phyloP scores from a whole-genome alignment of 2,888 invertebrate species.

The Spialia ferax region DNA sequence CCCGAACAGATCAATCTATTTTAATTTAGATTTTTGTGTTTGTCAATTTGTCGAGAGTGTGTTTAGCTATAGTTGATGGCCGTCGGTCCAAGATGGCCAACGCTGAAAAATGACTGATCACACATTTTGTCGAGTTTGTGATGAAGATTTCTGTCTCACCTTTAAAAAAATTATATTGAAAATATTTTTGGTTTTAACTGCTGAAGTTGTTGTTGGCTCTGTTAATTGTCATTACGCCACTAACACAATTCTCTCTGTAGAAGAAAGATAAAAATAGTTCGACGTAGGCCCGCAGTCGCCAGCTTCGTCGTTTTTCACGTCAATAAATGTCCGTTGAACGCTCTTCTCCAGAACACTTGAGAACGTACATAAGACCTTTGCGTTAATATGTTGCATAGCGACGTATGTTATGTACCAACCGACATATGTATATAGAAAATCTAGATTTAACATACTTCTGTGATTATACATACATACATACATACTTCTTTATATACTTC shows the following conservation, averaged over 20 bases:
- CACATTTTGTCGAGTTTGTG: too few relatives aligned
- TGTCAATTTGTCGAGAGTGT: too few relatives aligned
- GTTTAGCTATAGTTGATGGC: too few relatives aligned
- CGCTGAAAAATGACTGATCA: too few relatives aligned
- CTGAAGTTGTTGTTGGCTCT: conserved; percentile 11
- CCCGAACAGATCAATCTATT: too few relatives aligned
- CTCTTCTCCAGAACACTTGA: conserved; percentile 50
- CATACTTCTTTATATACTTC: too few relatives aligned
- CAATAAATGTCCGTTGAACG: conserved; percentile 45
- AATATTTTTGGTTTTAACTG: background rate
- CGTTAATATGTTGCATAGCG: background rate
- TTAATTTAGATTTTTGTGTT: too few relatives aligned
- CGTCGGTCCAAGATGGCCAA: too few relatives aligned
- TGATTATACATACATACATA: too few relatives aligned
- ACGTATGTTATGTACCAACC: background rate
- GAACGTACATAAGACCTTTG: conserved; percentile 12
- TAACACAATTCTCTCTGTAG: conserved; percentile 34
- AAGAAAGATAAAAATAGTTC: conserved; percentile 34
- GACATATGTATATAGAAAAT: background rate
- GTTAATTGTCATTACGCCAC: conserved; percentile 27
- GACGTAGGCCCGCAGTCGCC: conserved; percentile 21
- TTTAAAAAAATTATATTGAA: too few relatives aligned
- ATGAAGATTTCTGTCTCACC: too few relatives aligned
- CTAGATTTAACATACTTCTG: too few relatives aligned
- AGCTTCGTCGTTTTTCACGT: conserved; percentile 38